Percentiles rank a stretch among this genome's conserved stretches.
Evolutionary conservation across 1,140 invertebrate genomes (phyloP).

Genomic region (Dufourea novaeangliae): DNA sequence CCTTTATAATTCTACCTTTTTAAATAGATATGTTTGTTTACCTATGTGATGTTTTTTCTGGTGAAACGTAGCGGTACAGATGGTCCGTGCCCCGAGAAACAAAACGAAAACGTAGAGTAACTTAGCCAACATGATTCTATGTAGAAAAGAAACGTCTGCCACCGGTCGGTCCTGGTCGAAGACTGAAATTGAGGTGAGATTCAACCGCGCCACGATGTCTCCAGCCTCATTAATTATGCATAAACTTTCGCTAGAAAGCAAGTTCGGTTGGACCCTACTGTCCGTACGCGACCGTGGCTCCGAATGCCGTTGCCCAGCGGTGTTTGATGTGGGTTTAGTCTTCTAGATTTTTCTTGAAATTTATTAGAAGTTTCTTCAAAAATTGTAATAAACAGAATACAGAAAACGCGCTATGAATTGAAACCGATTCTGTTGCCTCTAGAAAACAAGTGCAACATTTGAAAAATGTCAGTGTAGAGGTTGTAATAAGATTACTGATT

Average conservation of each 20-base stretch:
- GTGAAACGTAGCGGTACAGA: background rate
- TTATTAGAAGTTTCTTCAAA: too few relatives aligned
- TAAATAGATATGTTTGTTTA: background rate
- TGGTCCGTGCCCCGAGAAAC: background rate
- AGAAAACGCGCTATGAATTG: too few relatives aligned
- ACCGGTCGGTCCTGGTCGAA: constrained; percentile 11
- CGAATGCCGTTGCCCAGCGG: background rate
- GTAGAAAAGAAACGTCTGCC: constrained; percentile 26
- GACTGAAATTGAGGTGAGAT: constrained; percentile 58
- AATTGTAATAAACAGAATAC: too few relatives aligned
- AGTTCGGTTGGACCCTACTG: background rate
- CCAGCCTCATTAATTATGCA: constrained; percentile 65
- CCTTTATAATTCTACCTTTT: background rate
- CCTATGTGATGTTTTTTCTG: background rate
- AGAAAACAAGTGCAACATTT: too few relatives aligned
- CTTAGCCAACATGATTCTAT: constrained; percentile 38
- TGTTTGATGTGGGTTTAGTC: background rate
- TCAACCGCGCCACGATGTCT: constrained; percentile 18
- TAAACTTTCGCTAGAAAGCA: constrained; percentile 63
- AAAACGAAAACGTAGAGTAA: constrained; percentile 6
- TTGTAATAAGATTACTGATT: too few relatives aligned
- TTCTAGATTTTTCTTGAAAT: background rate
- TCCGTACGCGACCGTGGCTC: background rate
- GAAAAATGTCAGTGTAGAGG: too few relatives aligned
- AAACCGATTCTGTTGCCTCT: too few relatives aligned